phyloP scores from a whole-genome alignment of 2,797 vertebrate species.

The Chaunax sp. region DNA sequence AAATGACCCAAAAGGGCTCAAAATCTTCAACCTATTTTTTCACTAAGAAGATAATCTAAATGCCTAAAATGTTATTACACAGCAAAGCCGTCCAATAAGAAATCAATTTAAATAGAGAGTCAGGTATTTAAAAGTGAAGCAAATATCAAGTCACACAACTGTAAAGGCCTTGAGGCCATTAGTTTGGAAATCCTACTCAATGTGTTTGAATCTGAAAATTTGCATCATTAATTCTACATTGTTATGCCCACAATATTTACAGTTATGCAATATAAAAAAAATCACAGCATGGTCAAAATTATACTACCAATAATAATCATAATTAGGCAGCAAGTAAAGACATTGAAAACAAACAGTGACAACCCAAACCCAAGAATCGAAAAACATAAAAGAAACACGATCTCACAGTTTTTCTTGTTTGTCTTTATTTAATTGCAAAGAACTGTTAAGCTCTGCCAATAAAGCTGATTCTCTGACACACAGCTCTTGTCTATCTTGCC shows the following conservation, averaged over 20 bases:
- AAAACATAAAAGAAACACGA: too few relatives aligned
- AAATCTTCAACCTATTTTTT: too few relatives aligned
- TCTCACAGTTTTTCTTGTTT: not conserved
- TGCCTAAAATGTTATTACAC: slow-evolving; percentile 2
- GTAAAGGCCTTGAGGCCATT: not conserved
- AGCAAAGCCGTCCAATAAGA: not conserved
- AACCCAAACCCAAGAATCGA: too few relatives aligned
- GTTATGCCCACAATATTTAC: too few relatives aligned
- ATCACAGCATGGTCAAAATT: not conserved
- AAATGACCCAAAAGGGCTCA: too few relatives aligned
- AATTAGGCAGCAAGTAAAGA: too few relatives aligned
- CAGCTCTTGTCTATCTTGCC: slow-evolving; percentile 34
- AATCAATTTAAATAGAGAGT: not conserved
- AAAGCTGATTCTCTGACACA: slow-evolving; percentile 25
- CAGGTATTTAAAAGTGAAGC: not conserved
- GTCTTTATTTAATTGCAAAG: slow-evolving; percentile 29
- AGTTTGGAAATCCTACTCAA: not conserved
- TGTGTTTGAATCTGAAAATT: not conserved
- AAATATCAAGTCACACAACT: not conserved
- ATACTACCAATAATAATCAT: too few relatives aligned
- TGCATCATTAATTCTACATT: too few relatives aligned
- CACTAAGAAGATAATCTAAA: not conserved
- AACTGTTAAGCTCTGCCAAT: slow-evolving; percentile 26
- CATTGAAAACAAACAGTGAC: too few relatives aligned
- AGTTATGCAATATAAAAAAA: not conserved